Percentiles rank a stretch among this genome's conserved stretches.
These are phyloP conservation scores for Nymphalis urticae DNA, from an alignment of 2,888 invertebrate genomes.

Conservation along the genomic window DNA sequence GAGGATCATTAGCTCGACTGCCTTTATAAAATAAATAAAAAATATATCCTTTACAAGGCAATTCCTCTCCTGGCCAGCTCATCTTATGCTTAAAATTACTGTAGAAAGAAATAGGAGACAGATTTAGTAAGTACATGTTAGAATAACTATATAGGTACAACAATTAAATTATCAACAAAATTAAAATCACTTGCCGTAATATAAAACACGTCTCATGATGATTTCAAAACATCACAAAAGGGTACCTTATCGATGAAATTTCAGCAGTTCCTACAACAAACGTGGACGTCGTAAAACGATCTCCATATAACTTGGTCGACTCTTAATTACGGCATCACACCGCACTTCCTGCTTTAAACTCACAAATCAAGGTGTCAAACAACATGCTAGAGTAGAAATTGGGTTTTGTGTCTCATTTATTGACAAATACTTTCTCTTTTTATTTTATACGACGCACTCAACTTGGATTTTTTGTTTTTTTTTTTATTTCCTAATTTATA, in stretches of 20 bases:
- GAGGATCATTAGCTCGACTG: too few species aligned
- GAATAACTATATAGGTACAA: too few species aligned
- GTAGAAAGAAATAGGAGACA: too few species aligned
- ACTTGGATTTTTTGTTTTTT: constrained; percentile 3
- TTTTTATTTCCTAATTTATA: neutral
- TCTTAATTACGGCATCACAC: constrained; percentile 25
- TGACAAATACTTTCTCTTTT: constrained; percentile 29
- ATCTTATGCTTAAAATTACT: too few species aligned
- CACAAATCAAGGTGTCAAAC: constrained; percentile 34
- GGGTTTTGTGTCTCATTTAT: constrained; percentile 30
- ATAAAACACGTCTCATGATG: neutral
- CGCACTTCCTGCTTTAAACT: constrained; percentile 29
- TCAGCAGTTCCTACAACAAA: constrained; percentile 24
- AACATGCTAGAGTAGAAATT: constrained; percentile 28
- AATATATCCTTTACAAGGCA: too few species aligned
- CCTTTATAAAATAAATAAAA: too few species aligned
- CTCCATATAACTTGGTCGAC: constrained; percentile 20
- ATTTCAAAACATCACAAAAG: constrained; percentile 9
- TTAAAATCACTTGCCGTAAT: too few species aligned
- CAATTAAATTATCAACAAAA: too few species aligned
- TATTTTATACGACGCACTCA: constrained; percentile 11
- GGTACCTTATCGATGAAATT: constrained; percentile 19
- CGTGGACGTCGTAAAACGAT: constrained; percentile 24
- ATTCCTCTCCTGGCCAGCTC: too few species aligned
- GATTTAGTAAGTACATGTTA: too few species aligned